Evolutionary conservation across 2,888 invertebrate species (phyloP).

Genomic region (Aporophyla lueneburgensis): DNA sequence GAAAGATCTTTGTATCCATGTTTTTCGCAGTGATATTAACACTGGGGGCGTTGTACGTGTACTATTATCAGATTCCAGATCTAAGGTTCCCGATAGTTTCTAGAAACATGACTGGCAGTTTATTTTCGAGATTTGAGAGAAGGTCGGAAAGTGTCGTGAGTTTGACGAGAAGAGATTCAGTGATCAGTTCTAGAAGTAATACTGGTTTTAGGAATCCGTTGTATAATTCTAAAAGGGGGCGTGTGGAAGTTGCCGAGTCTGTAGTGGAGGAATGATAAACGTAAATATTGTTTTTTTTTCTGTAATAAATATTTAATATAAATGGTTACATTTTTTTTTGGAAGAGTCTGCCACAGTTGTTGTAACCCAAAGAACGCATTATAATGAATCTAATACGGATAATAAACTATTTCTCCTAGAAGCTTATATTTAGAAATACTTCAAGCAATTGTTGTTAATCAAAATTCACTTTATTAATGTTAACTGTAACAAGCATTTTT

Average conservation of each 20-base stretch:
- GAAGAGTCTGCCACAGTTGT: not conserved
- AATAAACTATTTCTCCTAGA: not conserved
- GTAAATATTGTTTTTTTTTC: not conserved
- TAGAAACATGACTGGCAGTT: conserved; percentile 63
- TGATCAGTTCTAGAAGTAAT: conserved; percentile 74
- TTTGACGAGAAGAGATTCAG: conserved; percentile 83
- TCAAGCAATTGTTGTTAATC: not conserved
- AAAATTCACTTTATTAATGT: not conserved
- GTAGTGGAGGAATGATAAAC: conserved; percentile 66
- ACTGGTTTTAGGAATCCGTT: conserved; percentile 86
- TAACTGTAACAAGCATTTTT: not conserved
- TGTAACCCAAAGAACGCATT: not conserved
- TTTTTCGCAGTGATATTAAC: conserved; percentile 79
- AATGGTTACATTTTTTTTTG: not conserved
- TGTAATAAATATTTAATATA: not conserved
- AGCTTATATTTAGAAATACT: not conserved
- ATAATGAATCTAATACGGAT: not conserved
- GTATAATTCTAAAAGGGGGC: conserved; percentile 84
- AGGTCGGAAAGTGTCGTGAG: conserved; percentile 86
- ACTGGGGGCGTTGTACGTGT: conserved; percentile 79
- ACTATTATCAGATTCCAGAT: conserved; percentile 80
- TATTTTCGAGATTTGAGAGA: conserved; percentile 80
- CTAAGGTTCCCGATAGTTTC: conserved; percentile 70
- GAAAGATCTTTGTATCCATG: conserved; percentile 81
- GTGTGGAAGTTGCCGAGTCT: conserved; percentile 78